Evolutionary conservation across 2,113 vertebrate species (phyloP).

Genomic region (Balaeniceps rex): DNA sequence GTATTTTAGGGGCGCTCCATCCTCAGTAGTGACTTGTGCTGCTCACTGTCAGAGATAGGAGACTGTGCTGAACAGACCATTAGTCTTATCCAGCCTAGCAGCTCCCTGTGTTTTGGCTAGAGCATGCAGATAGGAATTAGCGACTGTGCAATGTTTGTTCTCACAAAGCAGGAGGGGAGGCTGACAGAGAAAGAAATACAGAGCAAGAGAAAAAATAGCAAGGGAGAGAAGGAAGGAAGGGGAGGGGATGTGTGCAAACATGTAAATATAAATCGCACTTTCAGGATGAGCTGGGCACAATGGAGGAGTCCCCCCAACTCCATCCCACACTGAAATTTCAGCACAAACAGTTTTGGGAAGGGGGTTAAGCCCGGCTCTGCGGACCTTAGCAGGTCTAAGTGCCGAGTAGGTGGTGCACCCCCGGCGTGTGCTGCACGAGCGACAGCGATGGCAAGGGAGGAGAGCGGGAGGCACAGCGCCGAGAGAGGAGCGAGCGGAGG

Average conservation of each 20-base stretch:
- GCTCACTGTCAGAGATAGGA: not conserved
- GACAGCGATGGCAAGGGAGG: not conserved
- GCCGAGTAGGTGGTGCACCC: not conserved
- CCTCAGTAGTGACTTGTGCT: not conserved
- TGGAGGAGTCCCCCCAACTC: not conserved
- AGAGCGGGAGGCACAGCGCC: not conserved
- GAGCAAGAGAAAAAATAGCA: not conserved
- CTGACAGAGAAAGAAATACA: not conserved
- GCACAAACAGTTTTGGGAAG: not conserved
- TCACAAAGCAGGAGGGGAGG: not conserved
- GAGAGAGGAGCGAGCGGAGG: not conserved
- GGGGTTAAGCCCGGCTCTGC: not conserved
- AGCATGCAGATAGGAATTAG: not conserved
- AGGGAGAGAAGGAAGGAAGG: slow-evolving; percentile 29
- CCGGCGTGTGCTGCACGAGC: not conserved
- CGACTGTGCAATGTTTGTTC: slow-evolving; percentile 4
- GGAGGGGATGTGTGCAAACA: slow-evolving; percentile 8
- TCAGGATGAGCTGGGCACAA: not conserved
- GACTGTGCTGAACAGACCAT: not conserved
- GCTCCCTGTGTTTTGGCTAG: slow-evolving; percentile 29
- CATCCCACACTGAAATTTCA: not conserved
- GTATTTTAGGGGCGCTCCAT: not conserved
- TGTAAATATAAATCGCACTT: not conserved
- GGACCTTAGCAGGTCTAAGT: not conserved
- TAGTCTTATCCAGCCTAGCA: not conserved